Percentiles rank a stretch among this genome's conserved stretches.
Evolutionary conservation across 2,888 invertebrate species (phyloP).

Genomic region (Clanis bilineata): DNA sequence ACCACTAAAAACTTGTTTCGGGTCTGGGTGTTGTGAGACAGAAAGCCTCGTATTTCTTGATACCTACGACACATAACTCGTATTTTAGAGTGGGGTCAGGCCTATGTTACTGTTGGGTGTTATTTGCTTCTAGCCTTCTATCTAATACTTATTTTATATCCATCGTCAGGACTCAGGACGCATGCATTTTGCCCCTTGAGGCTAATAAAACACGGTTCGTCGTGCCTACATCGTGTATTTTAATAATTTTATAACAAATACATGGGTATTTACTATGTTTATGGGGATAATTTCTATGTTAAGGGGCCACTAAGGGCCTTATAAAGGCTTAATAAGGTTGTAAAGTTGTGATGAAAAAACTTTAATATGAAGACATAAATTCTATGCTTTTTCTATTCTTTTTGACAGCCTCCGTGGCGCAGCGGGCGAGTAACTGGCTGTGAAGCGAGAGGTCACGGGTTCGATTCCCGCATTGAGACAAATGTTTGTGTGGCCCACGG

Average conservation of each 20-base stretch:
- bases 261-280: not conserved
- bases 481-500: no score
- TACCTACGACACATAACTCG: no score
- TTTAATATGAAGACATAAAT: not conserved
- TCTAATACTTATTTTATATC: not conserved
- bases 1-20: no score
- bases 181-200: constrained; percentile 23
- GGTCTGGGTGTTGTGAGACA: no score
- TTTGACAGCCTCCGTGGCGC: no score
- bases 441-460: no score
- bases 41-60: no score
- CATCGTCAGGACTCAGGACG: not conserved
- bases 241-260: constrained; percentile 33
- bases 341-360: not conserved
- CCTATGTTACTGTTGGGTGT: no score
- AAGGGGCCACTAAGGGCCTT: not conserved
- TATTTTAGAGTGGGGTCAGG: no score
- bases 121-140: not conserved
- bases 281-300: not conserved
- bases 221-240: constrained; percentile 26
- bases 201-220: constrained; percentile 28
- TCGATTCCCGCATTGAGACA: no score
- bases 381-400: not conserved
- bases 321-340: not conserved
- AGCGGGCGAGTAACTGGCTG: no score